Conservation (phyloP, 2,888 invertebrate species). For the Trissolcus japonicus region DNA sequence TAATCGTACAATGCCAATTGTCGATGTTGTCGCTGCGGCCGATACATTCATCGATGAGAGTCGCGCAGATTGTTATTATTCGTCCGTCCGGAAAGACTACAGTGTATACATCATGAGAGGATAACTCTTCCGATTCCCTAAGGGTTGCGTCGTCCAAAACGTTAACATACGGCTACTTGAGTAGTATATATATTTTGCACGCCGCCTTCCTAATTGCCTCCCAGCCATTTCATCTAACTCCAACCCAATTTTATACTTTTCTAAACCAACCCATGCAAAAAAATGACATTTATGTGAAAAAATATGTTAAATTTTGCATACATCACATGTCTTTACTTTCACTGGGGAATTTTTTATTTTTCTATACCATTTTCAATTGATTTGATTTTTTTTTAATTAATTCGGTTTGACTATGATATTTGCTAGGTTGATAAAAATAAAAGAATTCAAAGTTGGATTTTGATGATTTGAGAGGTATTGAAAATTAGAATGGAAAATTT, state of each 20-base stretch:
- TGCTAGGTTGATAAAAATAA: neutral
- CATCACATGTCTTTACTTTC: no score
- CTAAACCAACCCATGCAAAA: neutral
- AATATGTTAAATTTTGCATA: neutral
- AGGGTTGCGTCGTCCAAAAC: slow-evolving; percentile 55
- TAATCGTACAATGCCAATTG: slow-evolving; percentile 44
- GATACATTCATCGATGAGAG: slow-evolving; percentile 48
- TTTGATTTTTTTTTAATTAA: neutral
- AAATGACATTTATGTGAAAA: no score
- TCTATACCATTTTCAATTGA: neutral
- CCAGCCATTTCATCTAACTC: slow-evolving; percentile 12
- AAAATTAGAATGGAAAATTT: neutral
- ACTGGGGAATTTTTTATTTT: no score
- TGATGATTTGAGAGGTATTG: no score
- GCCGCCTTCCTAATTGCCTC: slow-evolving; percentile 70
- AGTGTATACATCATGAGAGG: slow-evolving; percentile 69
- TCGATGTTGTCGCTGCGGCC: slow-evolving; percentile 57
- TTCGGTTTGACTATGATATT: neutral
- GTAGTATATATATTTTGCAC: slow-evolving; percentile 65
- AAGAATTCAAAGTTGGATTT: neutral
- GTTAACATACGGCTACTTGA: slow-evolving; percentile 72
- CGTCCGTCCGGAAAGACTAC: slow-evolving; percentile 74
- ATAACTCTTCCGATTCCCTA: slow-evolving; percentile 61
- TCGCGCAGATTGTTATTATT: slow-evolving; percentile 66
- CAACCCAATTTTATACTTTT: no score